Evolutionary conservation across 2,113 vertebrate species (phyloP), one percentile per base, ranked within the genome.

Genomic region (Aldabrachelys gigantea): DNA sequence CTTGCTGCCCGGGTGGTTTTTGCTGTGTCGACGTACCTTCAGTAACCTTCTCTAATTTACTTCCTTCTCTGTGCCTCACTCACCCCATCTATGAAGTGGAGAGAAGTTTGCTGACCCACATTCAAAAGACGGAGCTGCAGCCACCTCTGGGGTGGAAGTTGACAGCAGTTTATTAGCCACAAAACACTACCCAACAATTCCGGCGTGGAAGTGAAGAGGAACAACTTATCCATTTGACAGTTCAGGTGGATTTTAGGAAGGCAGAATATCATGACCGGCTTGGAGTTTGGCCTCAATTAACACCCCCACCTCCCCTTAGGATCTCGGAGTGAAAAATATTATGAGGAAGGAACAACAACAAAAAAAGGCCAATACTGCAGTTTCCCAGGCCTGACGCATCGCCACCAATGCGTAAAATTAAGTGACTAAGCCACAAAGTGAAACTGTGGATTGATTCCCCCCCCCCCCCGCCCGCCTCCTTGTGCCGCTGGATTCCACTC

Each of bases 381-480:
- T 96, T 96, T 97, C 85, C 95, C 76, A 41, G 8, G 82, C 92
- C 86, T 14, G 1, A 1, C 29, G 79, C 0, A 35, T 53, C 87
- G 88, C 27, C 91, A 82, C 96, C 24, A 0, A 90, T 53, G 94
- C 94, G 75, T 85, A 93, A 94, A 96, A 96, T 94, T 85, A 82
- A 97, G 97, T 5, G 2, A 0, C 86, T 96, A 92, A 2, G 82
- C 96, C 14, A 31, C 95, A 97, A 96, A 78, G 0, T 93, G 96
- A 97, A 84, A 75, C 97, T 56, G 1, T 0, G 35, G 84, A 97
- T 96, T 80, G 95, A 97, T 96, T 3, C 3, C 2, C 1, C 13
- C 13, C 49, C 13, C 4, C 50, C 4, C 47, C 47, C 8, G 57
- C 27, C 1, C 4, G 4, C 9, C 2, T 72, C 50, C 38, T 8